Conservation (phyloP, 2,888 invertebrate genomes). For the Trissolcus brochymenae region DNA sequence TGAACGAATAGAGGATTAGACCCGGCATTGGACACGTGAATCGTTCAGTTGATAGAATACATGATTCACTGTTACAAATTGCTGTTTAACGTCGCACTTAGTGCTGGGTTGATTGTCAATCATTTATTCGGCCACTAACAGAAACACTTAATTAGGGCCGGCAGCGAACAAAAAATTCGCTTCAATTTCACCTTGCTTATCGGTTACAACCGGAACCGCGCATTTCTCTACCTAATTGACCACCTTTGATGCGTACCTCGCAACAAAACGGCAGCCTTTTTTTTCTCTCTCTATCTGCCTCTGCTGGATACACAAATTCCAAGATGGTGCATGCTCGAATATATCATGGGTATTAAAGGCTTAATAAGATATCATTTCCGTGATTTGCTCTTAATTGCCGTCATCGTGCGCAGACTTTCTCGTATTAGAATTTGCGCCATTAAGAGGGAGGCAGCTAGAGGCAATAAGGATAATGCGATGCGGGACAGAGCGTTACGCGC, state of each 20-base stretch:
- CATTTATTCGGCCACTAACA: slow-evolving; percentile 11
- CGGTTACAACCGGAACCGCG: slow-evolving; percentile 29
- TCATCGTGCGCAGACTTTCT: slow-evolving; percentile 28
- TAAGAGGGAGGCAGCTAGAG: slow-evolving; percentile 3
- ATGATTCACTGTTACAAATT: slow-evolving; percentile 23
- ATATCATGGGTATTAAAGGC: slow-evolving; percentile 6
- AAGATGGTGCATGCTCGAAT: background rate
- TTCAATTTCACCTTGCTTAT: slow-evolving; percentile 33
- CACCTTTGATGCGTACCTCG: slow-evolving; percentile 9
- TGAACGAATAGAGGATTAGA: too few relatives aligned
- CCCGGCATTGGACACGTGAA: too few relatives aligned
- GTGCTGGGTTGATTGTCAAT: slow-evolving; percentile 10
- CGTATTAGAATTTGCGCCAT: slow-evolving; percentile 10
- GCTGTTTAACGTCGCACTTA: background rate
- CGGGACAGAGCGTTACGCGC: slow-evolving; percentile 10
- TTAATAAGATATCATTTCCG: slow-evolving; percentile 6
- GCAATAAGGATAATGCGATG: slow-evolving; percentile 16
- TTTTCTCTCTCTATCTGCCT: background rate
- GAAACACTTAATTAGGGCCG: slow-evolving; percentile 27
- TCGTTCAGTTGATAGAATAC: background rate
- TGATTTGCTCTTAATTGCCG: slow-evolving; percentile 31
- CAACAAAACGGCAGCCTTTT: slow-evolving; percentile 17
- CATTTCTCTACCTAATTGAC: slow-evolving; percentile 33
- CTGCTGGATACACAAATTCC: background rate
- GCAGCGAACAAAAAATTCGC: slow-evolving; percentile 12